Evolutionary conservation across 2,113 vertebrate genomes (phyloP), one percentile per base, ranked within the genome.

Genomic region (Tetrao urogallus): DNA sequence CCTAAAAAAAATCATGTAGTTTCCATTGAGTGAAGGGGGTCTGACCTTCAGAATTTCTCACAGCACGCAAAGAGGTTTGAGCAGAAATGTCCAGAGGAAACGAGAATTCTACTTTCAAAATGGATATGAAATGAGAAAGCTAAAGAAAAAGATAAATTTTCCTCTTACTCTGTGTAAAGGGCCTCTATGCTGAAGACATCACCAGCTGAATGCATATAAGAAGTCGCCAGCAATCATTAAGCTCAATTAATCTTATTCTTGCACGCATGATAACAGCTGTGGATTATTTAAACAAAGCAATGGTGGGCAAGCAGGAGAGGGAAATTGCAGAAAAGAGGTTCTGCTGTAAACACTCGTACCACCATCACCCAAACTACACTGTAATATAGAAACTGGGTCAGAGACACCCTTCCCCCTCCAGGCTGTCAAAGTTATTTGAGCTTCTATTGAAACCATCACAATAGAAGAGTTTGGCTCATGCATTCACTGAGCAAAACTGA

Each of bases 371-470:
- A 91, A 95, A 69, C 3, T 7, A 84, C 2, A 32, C 58, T 57
- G 84, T 71, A 73, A 71, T 32, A 24, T 17, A 82, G 93, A 96
- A 97, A 95, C 86, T 96, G 96, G 95, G 95, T 95, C 95, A 97
- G 73, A 93, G 88, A 86, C 82, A 96, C 74, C 87, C 90, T 96
- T 95, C 91, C 91, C 93, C 92, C 94, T 89, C 90, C 77, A 32
- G 4, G 8, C 89, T 95, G 95, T 95, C 92, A 84, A 94, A 95
- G 92, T 94, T 96, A 94, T 95, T 97, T 96, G 95, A 95, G 79
- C 19, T 6, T 74, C 95, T 96, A 91, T 97, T 95, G 95, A 96
- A 96, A 91, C 86, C 63, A 50, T 94, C 89, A 96, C 96, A 97
- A 96, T 96, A 73, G 89, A 90, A 88, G 83, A 92, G 93, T 96